Evolutionary conservation across 2,113 vertebrate species (phyloP).

Genomic region (Urocolius indicus): DNA sequence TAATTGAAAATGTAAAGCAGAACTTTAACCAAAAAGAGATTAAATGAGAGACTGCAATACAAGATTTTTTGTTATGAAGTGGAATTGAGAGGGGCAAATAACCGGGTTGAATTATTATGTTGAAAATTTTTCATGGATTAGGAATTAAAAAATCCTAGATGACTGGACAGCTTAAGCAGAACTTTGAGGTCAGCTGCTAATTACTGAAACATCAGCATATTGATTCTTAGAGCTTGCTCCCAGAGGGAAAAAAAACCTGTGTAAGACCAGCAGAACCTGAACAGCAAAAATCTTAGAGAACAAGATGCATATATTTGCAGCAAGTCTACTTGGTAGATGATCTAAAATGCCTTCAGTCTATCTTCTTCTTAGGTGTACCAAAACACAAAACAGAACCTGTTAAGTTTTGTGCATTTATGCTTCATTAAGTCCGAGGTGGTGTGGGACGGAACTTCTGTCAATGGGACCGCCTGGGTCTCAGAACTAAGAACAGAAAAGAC

Average conservation of each 20-base stretch:
- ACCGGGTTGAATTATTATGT: not conserved
- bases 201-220: not conserved
- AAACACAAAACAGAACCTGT: not conserved
- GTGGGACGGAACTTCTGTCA: not conserved
- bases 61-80: not conserved
- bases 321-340: not conserved
- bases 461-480: not conserved
- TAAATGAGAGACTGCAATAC: not conserved
- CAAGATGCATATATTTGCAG: not conserved
- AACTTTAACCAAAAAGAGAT: not conserved
- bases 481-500: not conserved
- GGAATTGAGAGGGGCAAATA: not conserved
- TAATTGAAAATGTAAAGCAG: not conserved
- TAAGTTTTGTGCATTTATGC: not conserved
- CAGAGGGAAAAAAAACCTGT: not conserved
- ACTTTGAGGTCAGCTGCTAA: not conserved
- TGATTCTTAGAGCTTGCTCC: not conserved
- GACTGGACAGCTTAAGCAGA: not conserved
- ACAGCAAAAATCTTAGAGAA: not conserved
- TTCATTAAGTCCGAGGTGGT: not conserved
- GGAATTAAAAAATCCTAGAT: not conserved
- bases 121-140: not conserved
- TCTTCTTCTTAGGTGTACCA: not conserved
- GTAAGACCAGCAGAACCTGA: not conserved
- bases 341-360: not conserved